phyloP scores from a whole-genome alignment of 2,888 invertebrate genomes.

The Polyommatus icarus region DNA sequence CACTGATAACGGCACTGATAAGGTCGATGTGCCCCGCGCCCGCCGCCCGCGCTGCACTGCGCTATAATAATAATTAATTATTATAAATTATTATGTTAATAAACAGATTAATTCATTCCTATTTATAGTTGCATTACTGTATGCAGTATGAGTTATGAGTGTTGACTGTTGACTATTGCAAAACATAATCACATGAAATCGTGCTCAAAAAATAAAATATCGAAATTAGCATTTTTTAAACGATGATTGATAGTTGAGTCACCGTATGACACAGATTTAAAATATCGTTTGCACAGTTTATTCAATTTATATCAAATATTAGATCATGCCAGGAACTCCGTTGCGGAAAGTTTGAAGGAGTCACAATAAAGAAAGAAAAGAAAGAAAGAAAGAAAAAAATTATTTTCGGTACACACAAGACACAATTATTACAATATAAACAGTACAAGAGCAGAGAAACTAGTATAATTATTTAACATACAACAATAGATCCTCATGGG shows the following conservation, averaged over 20 bases:
- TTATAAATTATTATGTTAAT: not conserved
- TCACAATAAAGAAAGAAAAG: no score
- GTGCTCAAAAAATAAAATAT: not conserved
- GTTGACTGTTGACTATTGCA: no score
- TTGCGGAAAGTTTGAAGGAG: no score
- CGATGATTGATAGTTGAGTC: not conserved
- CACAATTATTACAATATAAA: no score
- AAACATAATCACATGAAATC: not conserved
- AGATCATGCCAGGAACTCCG: no score
- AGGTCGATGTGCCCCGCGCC: not conserved
- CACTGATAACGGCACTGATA: not conserved
- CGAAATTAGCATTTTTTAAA: not conserved
- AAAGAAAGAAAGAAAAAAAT: no score
- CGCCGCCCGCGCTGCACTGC: not conserved
- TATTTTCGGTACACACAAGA: no score
- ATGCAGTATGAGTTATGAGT: no score
- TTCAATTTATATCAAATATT: no score
- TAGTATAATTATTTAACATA: no score
- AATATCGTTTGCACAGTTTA: not conserved
- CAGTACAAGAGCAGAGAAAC: no score
- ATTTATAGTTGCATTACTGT: not conserved
- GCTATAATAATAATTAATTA: not conserved
- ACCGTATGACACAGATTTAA: not conserved
- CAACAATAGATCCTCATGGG: no score
- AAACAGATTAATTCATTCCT: not conserved